phyloP scores from a whole-genome alignment of 2,797 vertebrate genomes.

The Platyrinchus mystaceus region DNA sequence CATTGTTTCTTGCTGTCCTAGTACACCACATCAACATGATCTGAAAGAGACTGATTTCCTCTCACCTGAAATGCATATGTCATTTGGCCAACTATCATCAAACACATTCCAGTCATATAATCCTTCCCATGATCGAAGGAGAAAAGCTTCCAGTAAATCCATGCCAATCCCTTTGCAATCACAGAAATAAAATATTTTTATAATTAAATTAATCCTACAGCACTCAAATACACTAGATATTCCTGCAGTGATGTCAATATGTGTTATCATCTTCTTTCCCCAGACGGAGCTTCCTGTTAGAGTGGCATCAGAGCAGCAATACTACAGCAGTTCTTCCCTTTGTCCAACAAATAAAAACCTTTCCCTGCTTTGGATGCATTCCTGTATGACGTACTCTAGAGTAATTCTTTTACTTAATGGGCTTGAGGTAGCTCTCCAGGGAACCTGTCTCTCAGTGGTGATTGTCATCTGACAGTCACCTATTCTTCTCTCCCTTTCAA shows the following conservation, averaged over 20 bases:
- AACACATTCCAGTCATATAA: neutral
- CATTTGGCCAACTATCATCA: neutral
- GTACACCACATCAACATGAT: neutral
- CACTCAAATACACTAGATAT: neutral
- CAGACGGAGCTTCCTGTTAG: neutral
- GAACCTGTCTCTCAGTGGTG: neutral
- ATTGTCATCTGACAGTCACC: neutral
- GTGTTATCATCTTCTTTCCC: neutral
- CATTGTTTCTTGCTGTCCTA: neutral
- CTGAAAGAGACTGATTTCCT: neutral
- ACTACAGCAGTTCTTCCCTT: neutral
- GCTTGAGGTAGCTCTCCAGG: neutral
- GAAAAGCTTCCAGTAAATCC: neutral
- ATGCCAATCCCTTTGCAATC: neutral
- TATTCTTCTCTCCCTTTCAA: neutral
- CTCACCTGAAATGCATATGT: neutral
- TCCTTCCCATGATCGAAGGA: neutral
- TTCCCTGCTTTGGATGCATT: neutral
- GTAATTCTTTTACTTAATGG: neutral
- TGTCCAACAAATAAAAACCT: neutral
- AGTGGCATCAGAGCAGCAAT: neutral
- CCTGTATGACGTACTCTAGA: neutral
- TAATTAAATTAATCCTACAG: neutral
- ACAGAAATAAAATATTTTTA: neutral
- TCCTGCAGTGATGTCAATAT: neutral